Base-by-base conservation (phyloP, 2,797 vertebrate genomes). In the Euthynnus affinis region DNA sequence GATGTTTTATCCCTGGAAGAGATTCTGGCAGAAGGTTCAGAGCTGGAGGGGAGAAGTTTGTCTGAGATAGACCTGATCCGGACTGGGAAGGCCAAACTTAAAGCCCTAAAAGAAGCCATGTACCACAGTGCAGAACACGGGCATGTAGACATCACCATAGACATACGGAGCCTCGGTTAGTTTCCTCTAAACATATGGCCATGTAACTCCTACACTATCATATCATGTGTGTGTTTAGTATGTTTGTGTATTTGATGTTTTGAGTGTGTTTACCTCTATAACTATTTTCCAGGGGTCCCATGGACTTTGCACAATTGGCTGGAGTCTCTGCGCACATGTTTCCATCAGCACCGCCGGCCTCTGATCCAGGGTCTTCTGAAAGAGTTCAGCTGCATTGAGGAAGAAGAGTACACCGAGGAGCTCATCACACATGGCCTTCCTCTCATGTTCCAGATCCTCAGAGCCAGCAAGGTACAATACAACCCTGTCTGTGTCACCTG, bases 221-320 rank as follows among this genome's bases (percentile, higher is more conserved):
- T 6, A 14, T 1, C 0, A 9, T 48, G 9, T 0, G 0, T 25
- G 51, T 62, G 20, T 49, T 49, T 48, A 48, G 4, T 6, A 3
- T 56, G 13, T 71, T n/a, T 77, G 5, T 68, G 29, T 37, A 20
- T 29, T 58, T 46, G 12, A 59, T 25, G 23, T 55, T 68, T 27
- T 17, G 13, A 48, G 18, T 53, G 15, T 67, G 18, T 55, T 32
- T 29, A 53, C 56, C 1, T 60, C 25, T 22, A 4, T 48, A 9
- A 12, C 29, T 25, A 2, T 12, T 32, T 68, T 46, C 20, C 84
- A 98, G 98, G 98, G 14, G 96, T 99, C 32, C 97, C 98, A 0
- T 99, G 98, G 98, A 99, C 96, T 0, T 93, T 99, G 80, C 98
- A 99, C 90, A 97, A 97, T 0, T 99, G 98, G 98, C 83, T 99